A percentile compares a stretch with the other conserved stretches of the same genome.
These are phyloP conservation scores for Maconellicoccus hirsutus DNA, from an alignment of 1,140 invertebrate genomes.

Conservation along the genomic window DNA sequence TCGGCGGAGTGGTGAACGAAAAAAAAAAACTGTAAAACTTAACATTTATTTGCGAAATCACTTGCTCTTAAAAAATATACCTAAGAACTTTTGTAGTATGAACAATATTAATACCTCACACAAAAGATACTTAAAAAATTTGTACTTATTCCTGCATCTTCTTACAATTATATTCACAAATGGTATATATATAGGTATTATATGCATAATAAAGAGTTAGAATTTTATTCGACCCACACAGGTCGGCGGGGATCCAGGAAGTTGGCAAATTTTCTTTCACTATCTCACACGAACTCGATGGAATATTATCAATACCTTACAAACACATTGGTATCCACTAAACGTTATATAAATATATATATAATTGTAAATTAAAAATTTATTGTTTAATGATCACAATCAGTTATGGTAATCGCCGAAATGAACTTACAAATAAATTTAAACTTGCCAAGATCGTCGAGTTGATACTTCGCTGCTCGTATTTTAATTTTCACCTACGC, in stretches of 20 bases:
- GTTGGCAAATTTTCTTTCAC: too few species aligned
- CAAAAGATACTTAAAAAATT: neutral
- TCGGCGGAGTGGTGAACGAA: constrained; percentile 16
- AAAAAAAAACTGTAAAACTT: constrained; percentile 18
- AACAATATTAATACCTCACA: neutral
- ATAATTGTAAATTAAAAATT: neutral
- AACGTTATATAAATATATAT: neutral
- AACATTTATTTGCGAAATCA: constrained; percentile 17
- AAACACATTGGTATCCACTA: neutral
- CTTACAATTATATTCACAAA: neutral
- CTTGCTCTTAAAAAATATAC: constrained; percentile 2
- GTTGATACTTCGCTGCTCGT: neutral
- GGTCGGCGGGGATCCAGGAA: too few species aligned
- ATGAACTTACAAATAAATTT: constrained; percentile 4
- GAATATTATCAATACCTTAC: neutral
- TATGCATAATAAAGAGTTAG: neutral
- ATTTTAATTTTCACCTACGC: too few species aligned
- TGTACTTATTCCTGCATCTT: neutral
- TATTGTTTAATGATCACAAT: constrained; percentile 6
- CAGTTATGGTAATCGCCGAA: constrained; percentile 2
- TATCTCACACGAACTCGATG: neutral
- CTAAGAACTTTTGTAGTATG: neutral
- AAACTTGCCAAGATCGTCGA: neutral
- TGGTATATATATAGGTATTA: neutral
- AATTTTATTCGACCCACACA: neutral